Evolutionary conservation across 1,140 invertebrate genomes (phyloP), one percentile per base, ranked within the genome.

Genomic region (Drosophila lacertosa): DNA sequence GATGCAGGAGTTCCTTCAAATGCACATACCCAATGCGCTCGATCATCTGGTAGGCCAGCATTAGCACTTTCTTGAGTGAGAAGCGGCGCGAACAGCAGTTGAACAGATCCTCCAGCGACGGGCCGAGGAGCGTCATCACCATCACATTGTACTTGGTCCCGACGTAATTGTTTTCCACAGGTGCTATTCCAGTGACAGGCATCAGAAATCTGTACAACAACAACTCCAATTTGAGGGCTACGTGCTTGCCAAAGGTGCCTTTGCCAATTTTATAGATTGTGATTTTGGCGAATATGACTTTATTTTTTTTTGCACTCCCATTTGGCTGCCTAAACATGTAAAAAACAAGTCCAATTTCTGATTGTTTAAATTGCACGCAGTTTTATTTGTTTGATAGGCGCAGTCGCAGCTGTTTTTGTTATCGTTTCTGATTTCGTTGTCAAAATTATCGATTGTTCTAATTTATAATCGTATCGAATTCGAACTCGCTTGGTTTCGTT

Each of bases 191-290:
- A 69, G 97, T 94, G 79, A 96, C 97, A 67, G 97, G 97, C 84
- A 95, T 95, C 77, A 98, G 93, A 91, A 97, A 95, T 92, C 95
- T 96, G 91, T 97, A 97, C 65, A 98, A 92, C 93, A 97, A 97
- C 83, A 96, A 97, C 92, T 99, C 98, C 77, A 99, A 92, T 92
- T 99, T 99, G 18, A 99, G 95, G 77, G 98, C 98, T 33, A 99
- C 97, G 93, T 97, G 97, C 94, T 98, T 96, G 91, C 98, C 98
- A 92, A 99, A 99, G 4, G 98, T 98, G 71, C 98, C 98, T 91
- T 96, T 97, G 15, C 88, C 82, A 11, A 83, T 22, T 20, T 53
- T 54, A 0, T 15, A 0, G 1, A 62, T 7, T 18, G 4, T 11
- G 24, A 26, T 67, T 63, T 11, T 32, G 13, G 4, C 18, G 16